Conservation (phyloP, 2,797 vertebrate species). For the Hyperoplus immaculatus region DNA sequence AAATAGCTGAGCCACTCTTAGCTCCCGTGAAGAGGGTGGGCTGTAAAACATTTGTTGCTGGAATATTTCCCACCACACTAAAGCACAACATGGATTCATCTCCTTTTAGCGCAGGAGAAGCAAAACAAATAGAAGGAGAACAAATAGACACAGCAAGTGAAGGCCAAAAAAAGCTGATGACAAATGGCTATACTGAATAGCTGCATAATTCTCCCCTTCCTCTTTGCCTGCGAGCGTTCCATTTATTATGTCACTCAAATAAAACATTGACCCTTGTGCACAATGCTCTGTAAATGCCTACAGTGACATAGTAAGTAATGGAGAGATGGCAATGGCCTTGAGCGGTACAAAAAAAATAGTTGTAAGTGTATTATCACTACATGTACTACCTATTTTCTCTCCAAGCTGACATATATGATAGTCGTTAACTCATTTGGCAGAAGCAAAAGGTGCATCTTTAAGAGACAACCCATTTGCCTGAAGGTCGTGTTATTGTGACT, state of each 20-base stretch:
- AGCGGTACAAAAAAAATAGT: neutral
- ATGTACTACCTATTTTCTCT: conserved; percentile 17
- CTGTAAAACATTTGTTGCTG: conserved; percentile 70
- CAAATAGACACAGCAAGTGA: conserved; percentile 47
- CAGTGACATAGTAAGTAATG: conserved; percentile 57
- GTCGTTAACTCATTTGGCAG: conserved; percentile 42
- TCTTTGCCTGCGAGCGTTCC: conserved; percentile 52
- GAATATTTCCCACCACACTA: conserved; percentile 68
- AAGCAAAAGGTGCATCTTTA: conserved; percentile 22
- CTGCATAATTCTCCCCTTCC: conserved; percentile 62
- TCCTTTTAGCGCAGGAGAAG: conserved; percentile 58
- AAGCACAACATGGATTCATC: conserved; percentile 72
- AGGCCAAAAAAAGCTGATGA: conserved; percentile 48
- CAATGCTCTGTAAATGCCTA: conserved; percentile 59
- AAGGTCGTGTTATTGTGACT: conserved; percentile 54
- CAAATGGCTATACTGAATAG: conserved; percentile 65
- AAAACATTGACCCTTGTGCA: conserved; percentile 66
- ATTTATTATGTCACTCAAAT: conserved; percentile 68
- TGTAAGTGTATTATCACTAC: conserved; percentile 8
- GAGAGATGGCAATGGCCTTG: conserved; percentile 3
- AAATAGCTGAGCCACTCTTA: conserved; percentile 71
- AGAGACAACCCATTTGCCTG: conserved; percentile 42
- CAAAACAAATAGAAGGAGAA: conserved; percentile 28
- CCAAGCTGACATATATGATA: neutral
- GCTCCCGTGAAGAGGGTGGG: conserved; percentile 58